Conservation (phyloP, 2,888 invertebrate genomes). For the Trisateles emortualis region DNA sequence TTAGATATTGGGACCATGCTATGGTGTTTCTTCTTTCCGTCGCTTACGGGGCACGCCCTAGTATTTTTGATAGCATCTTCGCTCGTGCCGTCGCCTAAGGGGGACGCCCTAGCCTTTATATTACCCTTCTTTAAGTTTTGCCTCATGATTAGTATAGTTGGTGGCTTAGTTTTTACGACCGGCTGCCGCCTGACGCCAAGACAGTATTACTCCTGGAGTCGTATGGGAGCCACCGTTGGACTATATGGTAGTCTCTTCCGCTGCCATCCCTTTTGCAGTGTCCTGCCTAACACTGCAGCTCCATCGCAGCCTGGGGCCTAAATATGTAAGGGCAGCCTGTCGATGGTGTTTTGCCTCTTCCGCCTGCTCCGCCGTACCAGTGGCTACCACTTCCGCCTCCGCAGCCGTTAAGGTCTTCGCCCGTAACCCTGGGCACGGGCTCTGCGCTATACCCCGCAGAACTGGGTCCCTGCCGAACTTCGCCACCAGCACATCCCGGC, state of each 20-base stretch:
- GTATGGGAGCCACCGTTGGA: conserved; percentile 2
- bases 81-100: neutral
- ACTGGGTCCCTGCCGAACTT: neutral
- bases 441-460: neutral
- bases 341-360: too few species aligned
- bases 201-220: neutral
- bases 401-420: neutral
- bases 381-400: too few species aligned
- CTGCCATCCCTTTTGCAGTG: neutral
- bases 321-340: too few species aligned
- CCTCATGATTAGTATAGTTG: neutral
- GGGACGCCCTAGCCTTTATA: neutral
- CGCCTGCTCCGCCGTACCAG: too few species aligned
- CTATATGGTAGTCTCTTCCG: neutral
- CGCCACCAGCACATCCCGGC: too few species aligned
- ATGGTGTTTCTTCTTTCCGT: neutral
- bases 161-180: conserved; percentile 2
- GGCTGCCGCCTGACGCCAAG: conserved; percentile 12
- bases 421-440: neutral
- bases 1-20: neutral
- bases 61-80: neutral
- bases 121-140: neutral
- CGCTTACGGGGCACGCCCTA: neutral
- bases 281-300: neutral
- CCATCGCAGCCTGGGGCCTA: neutral